Base-by-base conservation (phyloP, 2,113 vertebrate genomes). In the Geococcyx californianus region DNA sequence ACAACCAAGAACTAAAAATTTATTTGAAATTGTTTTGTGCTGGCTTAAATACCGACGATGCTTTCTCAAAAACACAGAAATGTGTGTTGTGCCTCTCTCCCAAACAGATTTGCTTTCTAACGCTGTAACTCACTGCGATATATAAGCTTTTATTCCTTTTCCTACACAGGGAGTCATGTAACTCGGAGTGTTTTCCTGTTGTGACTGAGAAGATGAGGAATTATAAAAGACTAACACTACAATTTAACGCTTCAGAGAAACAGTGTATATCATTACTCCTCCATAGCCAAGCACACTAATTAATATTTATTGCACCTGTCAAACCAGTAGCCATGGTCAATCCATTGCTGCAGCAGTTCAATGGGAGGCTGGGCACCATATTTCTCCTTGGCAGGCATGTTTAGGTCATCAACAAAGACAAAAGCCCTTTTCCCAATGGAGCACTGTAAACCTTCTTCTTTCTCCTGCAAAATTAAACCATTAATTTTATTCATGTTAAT, bases 301-400 rank as follows among this genome's bases (percentile, higher is more conserved):
- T 98, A 98, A 98, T 98, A 98, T 98, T 98, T 98, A 98, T 98
- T 98, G 97, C 98, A 98, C 98, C 98, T 98, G 98, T 98, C 98
- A 98, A 97, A 97, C 97, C 97, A 95, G 97, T 97, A 97, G 97
- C 98, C 97, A 66, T 85, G 84, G 97, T 98, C 98, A 97, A 98
- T 98, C 97, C 97, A 98, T 98, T 98, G 98, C 97, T 83, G 96
- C 95, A 95, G 98, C 97, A 97, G 97, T 98, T 98, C 98, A 97
- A 96, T 98, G 96, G 98, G 98, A 97, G 98, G 98, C 97, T 97
- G 98, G 97, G 98, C 97, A 97, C 98, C 97, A 89, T 98, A 97
- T 97, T 98, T 98, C 97, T 98, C 98, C 97, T 98, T 98, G 97
- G 98, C 98, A 98, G 98, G 97, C 98, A 95, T 92, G 98, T 98